Evolutionary conservation across 2,113 vertebrate species (phyloP).

Genomic region (Pedetes capensis): DNA sequence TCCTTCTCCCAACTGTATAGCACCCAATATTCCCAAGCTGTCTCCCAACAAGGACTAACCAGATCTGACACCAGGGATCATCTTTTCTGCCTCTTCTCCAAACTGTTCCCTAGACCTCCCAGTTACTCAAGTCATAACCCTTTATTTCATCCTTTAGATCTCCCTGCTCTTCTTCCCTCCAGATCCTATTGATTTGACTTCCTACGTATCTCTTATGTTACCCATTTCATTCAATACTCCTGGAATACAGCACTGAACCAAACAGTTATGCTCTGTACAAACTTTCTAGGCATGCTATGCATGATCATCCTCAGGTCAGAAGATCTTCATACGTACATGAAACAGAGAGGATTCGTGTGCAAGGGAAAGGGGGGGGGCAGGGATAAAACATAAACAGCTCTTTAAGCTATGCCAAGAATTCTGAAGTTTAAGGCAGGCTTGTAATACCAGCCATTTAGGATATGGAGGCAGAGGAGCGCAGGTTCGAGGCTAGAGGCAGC

Average conservation of each 20-base stretch:
- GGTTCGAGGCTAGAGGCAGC: too few relatives aligned
- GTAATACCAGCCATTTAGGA: too few relatives aligned
- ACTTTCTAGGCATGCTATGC: background rate
- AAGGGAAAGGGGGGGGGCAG: background rate
- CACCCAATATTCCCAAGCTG: too few relatives aligned
- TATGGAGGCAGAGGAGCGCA: too few relatives aligned
- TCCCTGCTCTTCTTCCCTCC: background rate
- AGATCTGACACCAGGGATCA: too few relatives aligned
- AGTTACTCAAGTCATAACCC: background rate
- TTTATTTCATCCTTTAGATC: background rate
- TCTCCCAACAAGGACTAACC: too few relatives aligned
- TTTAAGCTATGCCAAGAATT: background rate
- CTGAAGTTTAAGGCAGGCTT: too few relatives aligned
- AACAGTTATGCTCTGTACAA: background rate
- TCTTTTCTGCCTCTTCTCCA: background rate
- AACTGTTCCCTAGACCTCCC: background rate
- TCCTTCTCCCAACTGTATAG: too few relatives aligned
- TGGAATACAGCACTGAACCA: background rate
- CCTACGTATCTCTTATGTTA: background rate
- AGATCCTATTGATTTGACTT: background rate
- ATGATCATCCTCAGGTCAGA: background rate
- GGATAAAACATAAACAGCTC: background rate
- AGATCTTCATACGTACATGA: background rate
- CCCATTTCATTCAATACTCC: background rate
- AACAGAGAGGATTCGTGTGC: background rate